A percentile compares a stretch with the other conserved stretches of the same genome.
Evolutionary conservation across 2,113 vertebrate genomes (phyloP).

Genomic region (Lethenteron reissneri): DNA sequence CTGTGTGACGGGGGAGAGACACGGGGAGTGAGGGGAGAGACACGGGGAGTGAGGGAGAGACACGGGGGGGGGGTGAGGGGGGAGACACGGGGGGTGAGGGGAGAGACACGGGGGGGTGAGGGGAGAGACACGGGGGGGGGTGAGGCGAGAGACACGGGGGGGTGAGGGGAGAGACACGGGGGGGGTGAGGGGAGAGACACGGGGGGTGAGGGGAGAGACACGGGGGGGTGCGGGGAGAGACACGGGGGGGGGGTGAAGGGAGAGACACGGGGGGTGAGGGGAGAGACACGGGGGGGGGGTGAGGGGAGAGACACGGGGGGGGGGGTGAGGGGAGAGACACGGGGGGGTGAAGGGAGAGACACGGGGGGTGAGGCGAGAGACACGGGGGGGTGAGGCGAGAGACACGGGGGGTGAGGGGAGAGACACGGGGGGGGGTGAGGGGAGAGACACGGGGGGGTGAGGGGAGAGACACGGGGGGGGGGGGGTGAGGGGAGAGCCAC

Average conservation of each 20-base stretch:
- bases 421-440: neutral
- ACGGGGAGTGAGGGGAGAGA: no score
- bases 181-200: neutral
- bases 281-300: neutral
- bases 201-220: neutral
- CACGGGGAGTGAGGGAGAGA: no score
- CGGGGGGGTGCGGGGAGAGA: neutral
- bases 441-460: neutral
- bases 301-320: neutral
- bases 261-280: no score
- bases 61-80: no score
- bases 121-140: neutral
- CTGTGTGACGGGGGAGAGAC: no score
- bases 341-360: neutral
- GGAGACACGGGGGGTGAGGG: neutral
- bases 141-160: neutral
- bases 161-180: neutral
- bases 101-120: neutral
- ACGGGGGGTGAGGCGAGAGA: neutral
- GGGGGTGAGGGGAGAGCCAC: no score
- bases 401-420: neutral
- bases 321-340: neutral
- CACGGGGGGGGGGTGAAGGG: neutral
- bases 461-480: no score
- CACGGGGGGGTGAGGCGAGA: neutral